Evolutionary conservation across 2,888 invertebrate species (phyloP).

Genomic region (Unio delphinus): DNA sequence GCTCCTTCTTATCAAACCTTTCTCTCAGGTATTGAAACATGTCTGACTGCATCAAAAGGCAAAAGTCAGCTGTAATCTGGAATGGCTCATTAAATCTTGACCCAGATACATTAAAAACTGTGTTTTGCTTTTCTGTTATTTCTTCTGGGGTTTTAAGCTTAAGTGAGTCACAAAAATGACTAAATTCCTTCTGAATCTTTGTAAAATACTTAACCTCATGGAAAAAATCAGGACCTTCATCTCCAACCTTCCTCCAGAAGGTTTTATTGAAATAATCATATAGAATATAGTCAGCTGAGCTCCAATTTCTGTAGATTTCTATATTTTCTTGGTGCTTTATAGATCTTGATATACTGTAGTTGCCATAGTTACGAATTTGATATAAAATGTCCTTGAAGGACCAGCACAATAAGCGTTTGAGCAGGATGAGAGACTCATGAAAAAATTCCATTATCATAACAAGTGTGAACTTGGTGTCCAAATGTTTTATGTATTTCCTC

Average conservation of each 20-base stretch:
- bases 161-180: constrained; percentile 14
- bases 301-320: constrained; percentile 53
- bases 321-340: constrained; percentile 19
- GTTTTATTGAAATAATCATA: constrained; percentile 64
- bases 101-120: neutral
- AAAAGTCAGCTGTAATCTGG: constrained; percentile 36
- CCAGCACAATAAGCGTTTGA: constrained; percentile 69
- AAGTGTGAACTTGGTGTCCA: constrained; percentile 61
- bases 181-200: constrained; percentile 29
- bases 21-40: constrained; percentile 29
- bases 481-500: constrained; percentile 43
- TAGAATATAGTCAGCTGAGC: constrained; percentile 58
- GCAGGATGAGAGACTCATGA: constrained; percentile 66
- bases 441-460: constrained; percentile 69
- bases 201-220: constrained; percentile 44
- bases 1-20: constrained; percentile 27
- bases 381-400: constrained; percentile 63
- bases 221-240: constrained; percentile 47
- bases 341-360: constrained; percentile 28
- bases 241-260: constrained; percentile 56
- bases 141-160: neutral
- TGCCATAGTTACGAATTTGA: constrained; percentile 42
- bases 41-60: constrained; percentile 34
- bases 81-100: constrained; percentile 38
- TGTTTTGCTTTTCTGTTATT: neutral